Percentiles rank a stretch among this genome's conserved stretches.
These are phyloP conservation scores for Cerceris ruficornis DNA, from an alignment of 2,888 invertebrate genomes.

Conservation along the genomic window DNA sequence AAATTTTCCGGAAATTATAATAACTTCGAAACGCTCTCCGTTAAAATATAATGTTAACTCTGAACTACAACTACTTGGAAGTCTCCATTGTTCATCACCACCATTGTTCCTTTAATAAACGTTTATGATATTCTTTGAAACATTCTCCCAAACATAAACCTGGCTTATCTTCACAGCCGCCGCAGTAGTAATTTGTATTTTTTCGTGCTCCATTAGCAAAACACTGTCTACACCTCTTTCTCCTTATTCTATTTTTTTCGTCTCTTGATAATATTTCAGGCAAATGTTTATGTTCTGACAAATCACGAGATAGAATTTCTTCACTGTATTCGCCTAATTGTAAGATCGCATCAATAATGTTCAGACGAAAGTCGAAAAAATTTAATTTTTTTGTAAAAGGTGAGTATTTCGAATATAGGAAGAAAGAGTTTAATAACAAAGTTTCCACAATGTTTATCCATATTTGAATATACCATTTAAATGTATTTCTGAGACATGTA, in stretches of 20 bases:
- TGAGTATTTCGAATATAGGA: constrained; percentile 15
- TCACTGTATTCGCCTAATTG: background rate
- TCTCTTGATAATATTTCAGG: constrained; percentile 27
- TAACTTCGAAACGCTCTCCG: too few relatives aligned
- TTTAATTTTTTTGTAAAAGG: constrained; percentile 2
- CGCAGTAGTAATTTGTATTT: constrained; percentile 28
- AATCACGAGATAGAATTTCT: constrained; percentile 7
- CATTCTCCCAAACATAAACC: constrained; percentile 31
- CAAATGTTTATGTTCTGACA: constrained; percentile 15
- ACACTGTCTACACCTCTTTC: constrained; percentile 31
- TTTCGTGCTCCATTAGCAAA: constrained; percentile 9
- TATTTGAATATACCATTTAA: constrained; percentile 31
- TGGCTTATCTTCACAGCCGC: constrained; percentile 22
- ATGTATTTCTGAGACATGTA: constrained; percentile 15
- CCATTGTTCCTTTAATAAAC: background rate
- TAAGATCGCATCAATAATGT: constrained; percentile 6
- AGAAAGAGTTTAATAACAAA: constrained; percentile 31
- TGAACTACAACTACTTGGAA: too few relatives aligned
- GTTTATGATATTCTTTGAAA: constrained; percentile 24
- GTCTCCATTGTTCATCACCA: too few relatives aligned
- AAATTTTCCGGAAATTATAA: too few relatives aligned
- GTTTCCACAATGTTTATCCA: constrained; percentile 29
- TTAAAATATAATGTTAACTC: too few relatives aligned
- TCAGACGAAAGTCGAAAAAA: constrained; percentile 22
- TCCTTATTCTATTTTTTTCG: constrained; percentile 17